phyloP scores from a whole-genome alignment of 2,113 vertebrate species.

The Tyto alba region DNA sequence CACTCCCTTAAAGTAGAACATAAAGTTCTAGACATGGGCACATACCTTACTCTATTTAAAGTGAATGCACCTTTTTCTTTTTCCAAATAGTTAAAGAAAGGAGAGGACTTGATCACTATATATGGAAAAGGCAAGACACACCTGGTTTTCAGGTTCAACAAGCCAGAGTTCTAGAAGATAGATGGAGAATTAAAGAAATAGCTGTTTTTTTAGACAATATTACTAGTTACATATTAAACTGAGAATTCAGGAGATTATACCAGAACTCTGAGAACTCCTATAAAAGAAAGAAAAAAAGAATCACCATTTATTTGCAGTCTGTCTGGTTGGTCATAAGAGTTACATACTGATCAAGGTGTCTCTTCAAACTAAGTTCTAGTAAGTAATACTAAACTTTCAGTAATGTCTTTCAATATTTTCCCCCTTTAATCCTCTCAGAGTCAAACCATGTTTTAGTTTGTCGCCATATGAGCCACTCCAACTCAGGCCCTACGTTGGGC shows the following conservation, averaged over 20 bases:
- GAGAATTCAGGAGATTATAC: background rate
- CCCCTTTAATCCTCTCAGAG: background rate
- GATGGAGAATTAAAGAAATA: background rate
- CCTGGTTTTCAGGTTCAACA: background rate
- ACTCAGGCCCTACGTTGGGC: too few species aligned
- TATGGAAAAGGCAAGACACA: background rate
- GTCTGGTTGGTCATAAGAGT: background rate
- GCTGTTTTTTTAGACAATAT: background rate
- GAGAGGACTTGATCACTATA: background rate
- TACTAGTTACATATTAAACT: background rate
- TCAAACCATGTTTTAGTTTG: background rate
- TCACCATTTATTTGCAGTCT: background rate
- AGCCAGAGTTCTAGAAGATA: background rate
- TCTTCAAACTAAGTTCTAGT: background rate
- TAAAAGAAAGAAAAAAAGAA: background rate
- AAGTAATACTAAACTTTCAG: background rate
- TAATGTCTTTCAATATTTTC: background rate
- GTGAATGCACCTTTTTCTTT: background rate
- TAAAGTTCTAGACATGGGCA: background rate
- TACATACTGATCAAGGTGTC: background rate
- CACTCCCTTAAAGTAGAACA: background rate
- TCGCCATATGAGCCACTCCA: too few species aligned
- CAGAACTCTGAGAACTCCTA: background rate
- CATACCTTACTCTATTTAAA: background rate
- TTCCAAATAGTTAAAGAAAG: background rate